Conservation (phyloP, 2,888 invertebrate species). For the Drosophila imparisetae region DNA sequence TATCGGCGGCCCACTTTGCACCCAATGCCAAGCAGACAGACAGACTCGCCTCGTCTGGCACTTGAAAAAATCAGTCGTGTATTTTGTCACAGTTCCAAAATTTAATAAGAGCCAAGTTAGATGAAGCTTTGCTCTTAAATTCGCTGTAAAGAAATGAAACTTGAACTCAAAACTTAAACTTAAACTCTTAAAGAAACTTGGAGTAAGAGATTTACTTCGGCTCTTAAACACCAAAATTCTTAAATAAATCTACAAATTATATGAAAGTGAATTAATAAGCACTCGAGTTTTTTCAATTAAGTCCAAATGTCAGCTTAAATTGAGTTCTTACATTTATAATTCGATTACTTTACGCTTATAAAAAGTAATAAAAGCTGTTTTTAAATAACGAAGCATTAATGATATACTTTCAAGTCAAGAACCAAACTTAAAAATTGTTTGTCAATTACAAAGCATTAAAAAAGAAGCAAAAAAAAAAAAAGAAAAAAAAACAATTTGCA, state of each 20-base stretch:
- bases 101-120: background rate
- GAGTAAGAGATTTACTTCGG: background rate
- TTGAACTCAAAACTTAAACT: no score
- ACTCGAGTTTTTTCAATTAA: background rate
- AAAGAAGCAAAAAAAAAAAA: background rate
- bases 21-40: conserved; percentile 23
- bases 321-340: background rate
- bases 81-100: background rate
- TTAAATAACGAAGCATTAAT: background rate
- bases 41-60: conserved; percentile 6
- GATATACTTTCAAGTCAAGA: background rate
- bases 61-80: background rate
- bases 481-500: background rate
- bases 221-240: background rate
- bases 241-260: background rate
- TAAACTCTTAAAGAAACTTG: background rate
- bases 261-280: background rate
- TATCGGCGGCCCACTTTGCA: conserved; percentile 21
- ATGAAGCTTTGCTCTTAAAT: background rate
- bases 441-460: background rate
- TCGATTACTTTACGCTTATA: background rate
- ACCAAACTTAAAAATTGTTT: background rate
- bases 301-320: background rate
- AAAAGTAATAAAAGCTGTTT: background rate
- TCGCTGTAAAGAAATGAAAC: background rate